Evolutionary conservation across 2,113 vertebrate genomes (phyloP).

Genomic region (Okapia johnstoni): DNA sequence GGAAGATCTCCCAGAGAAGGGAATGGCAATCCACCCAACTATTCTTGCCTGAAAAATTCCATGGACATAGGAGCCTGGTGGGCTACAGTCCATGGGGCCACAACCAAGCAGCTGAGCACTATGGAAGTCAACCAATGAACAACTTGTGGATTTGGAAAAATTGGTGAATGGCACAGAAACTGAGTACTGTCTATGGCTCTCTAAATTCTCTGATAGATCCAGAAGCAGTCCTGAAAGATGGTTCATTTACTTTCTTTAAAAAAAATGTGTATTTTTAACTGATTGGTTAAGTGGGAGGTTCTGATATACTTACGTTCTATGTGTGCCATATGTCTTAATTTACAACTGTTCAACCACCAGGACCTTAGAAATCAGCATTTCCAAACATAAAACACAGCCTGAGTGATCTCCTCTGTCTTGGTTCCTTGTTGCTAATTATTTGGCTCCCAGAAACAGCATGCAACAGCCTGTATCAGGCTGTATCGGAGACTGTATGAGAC

Average conservation of each 20-base stretch:
- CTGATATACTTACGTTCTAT: not conserved
- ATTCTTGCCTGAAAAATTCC: not conserved
- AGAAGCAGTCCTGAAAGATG: not conserved
- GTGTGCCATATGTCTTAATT: not conserved
- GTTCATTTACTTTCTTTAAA: not conserved
- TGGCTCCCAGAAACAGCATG: not conserved
- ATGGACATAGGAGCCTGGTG: not conserved
- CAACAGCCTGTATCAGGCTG: not conserved
- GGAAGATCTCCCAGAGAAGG: not conserved
- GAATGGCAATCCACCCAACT: not conserved
- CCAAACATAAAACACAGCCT: not conserved
- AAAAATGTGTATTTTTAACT: not conserved
- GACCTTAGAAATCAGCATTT: not conserved
- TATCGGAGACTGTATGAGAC: not conserved
- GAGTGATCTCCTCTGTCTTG: not conserved
- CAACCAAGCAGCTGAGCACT: not conserved
- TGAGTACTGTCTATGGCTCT: not conserved
- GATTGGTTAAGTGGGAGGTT: fast-evolving
- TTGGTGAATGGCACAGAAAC: not conserved
- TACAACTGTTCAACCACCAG: not conserved
- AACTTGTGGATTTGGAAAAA: not conserved
- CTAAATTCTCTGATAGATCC: not conserved
- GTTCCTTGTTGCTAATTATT: not conserved
- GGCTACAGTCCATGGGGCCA: not conserved
- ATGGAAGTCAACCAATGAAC: not conserved